Conservation (phyloP, 2,113 vertebrate genomes). For the Cepphus grylle region DNA sequence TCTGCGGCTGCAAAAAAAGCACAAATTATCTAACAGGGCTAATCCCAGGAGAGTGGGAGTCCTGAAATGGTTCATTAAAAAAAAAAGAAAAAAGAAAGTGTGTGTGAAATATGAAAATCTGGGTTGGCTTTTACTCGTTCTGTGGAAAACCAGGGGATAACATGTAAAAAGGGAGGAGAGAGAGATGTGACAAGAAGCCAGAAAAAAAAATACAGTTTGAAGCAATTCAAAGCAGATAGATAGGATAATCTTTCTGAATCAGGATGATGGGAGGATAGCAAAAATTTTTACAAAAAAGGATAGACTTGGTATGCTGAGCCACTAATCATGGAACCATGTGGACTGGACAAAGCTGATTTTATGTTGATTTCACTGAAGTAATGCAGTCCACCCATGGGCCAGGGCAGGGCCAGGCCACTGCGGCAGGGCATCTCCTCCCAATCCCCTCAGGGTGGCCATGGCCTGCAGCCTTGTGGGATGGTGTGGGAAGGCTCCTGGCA, state of each 20-base stretch:
- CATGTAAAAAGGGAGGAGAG: not conserved
- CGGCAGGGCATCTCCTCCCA: not conserved
- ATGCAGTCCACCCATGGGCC: accelerated
- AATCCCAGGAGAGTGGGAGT: not conserved
- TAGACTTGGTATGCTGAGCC: accelerated
- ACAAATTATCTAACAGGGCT: not conserved
- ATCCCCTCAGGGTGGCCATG: not conserved
- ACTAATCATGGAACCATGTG: accelerated
- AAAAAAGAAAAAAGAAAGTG: not conserved
- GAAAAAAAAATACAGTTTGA: not conserved
- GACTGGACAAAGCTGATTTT: not conserved
- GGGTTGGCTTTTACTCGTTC: not conserved
- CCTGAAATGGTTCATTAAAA: not conserved
- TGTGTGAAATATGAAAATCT: not conserved
- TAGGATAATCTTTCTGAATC: not conserved
- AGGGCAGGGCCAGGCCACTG: not conserved
- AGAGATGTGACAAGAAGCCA: not conserved
- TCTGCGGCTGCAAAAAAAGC: not conserved
- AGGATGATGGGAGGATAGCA: not conserved
- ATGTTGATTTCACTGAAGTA: not conserved
- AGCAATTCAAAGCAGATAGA: not conserved
- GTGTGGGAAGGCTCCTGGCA: not conserved
- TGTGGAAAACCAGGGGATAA: not conserved
- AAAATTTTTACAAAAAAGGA: not conserved
- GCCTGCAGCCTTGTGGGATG: not conserved